Percentiles rank a stretch among this genome's conserved stretches.
Evolutionary conservation across 1,140 invertebrate genomes (phyloP).

Genomic region (Drosophila leontia): DNA sequence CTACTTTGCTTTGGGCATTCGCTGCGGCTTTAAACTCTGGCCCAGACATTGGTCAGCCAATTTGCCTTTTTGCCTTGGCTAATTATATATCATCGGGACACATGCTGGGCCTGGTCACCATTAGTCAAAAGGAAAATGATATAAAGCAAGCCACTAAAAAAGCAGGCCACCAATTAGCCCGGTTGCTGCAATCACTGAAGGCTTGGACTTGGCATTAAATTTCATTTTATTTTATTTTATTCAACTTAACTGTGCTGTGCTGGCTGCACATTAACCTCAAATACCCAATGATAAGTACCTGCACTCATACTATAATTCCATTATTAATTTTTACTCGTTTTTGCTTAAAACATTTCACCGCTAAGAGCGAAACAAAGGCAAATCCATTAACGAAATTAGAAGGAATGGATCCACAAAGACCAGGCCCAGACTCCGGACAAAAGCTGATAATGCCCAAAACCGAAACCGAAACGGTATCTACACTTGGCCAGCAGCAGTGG

Average conservation of each 20-base stretch:
- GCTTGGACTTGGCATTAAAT: slow-evolving; percentile 36
- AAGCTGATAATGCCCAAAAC: slow-evolving; percentile 39
- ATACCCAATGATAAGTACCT: slow-evolving; percentile 43
- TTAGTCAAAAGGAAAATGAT: slow-evolving; percentile 33
- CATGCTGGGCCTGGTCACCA: slow-evolving; percentile 46
- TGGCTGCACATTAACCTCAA: slow-evolving; percentile 66
- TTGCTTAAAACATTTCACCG: slow-evolving; percentile 71
- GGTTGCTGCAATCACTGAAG: slow-evolving; percentile 43
- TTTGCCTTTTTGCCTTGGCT: slow-evolving; percentile 55
- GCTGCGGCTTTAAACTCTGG: slow-evolving; percentile 34
- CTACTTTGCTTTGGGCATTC: slow-evolving; percentile 41
- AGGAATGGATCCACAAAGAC: no score
- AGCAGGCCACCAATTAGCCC: slow-evolving; percentile 58
- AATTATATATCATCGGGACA: slow-evolving; percentile 74
- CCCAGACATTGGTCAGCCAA: slow-evolving; percentile 52
- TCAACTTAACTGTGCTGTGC: slow-evolving; percentile 33
- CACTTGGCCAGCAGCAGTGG: slow-evolving; percentile 21
- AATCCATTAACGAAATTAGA: slow-evolving; percentile 79
- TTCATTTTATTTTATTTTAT: slow-evolving; percentile 20
- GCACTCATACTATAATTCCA: slow-evolving; percentile 45
- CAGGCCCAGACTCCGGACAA: slow-evolving; percentile 30
- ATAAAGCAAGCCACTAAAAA: slow-evolving; percentile 49
- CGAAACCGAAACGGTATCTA: slow-evolving; percentile 35
- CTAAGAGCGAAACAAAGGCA: slow-evolving; percentile 50
- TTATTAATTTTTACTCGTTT: slow-evolving; percentile 66